Percentiles rank a stretch among this genome's conserved stretches.
These are phyloP conservation scores for Molothrus ater DNA, from an alignment of 2,797 vertebrate species.

Conservation along the genomic window DNA sequence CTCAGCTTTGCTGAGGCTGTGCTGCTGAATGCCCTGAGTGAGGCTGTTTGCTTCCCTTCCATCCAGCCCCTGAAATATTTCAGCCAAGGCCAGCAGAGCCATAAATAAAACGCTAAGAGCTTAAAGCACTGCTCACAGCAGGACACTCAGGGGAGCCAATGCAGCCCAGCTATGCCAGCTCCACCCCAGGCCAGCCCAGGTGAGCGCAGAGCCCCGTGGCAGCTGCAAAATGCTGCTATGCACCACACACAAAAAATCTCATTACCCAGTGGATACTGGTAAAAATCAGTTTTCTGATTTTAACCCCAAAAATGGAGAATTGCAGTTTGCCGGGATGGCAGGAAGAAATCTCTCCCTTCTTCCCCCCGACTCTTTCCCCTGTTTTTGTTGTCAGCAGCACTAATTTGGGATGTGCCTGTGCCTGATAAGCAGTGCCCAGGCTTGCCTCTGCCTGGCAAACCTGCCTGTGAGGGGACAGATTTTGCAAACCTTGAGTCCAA, in stretches of 20 bases:
- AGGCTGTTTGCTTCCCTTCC: neutral
- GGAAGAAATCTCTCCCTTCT: neutral
- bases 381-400: neutral
- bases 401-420: neutral
- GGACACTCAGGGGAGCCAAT: neutral
- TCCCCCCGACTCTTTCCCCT: accelerated
- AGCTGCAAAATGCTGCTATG: neutral
- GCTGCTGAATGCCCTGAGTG: neutral
- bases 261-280: neutral
- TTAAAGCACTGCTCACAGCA: neutral
- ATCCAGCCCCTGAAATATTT: neutral
- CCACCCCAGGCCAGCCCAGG: neutral
- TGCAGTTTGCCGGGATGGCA: neutral
- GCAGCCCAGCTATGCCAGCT: accelerated
- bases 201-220: neutral
- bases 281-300: neutral
- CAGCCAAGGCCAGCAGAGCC: neutral
- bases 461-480: neutral
- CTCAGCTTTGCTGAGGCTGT: neutral
- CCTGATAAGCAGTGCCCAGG: neutral
- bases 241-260: neutral
- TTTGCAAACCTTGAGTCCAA: neutral
- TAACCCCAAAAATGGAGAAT: neutral
- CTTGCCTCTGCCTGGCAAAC: neutral
- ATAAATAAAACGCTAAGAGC: conserved; percentile 14